Evolutionary conservation across 1,140 invertebrate species (phyloP).

Genomic region (Pseudomyrmex flavicornis): DNA sequence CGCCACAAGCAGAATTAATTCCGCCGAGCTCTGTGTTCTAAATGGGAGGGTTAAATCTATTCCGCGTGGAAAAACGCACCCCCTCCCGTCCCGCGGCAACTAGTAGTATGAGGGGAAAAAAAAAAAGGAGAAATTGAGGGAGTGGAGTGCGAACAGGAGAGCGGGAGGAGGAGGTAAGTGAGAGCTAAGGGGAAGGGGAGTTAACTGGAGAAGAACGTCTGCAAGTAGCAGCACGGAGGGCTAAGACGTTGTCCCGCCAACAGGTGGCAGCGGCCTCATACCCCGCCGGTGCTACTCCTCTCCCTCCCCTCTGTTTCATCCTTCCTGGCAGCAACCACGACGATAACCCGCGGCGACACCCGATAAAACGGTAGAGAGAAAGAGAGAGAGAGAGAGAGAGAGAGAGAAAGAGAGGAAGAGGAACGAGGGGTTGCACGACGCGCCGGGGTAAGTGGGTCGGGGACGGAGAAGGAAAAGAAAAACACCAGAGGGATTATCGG

Average conservation of each 20-base stretch:
- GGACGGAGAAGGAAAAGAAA: conserved; percentile 72
- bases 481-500: conserved; percentile 79
- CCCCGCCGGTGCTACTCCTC: conserved; percentile 45
- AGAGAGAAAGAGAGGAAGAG: conserved; percentile 42
- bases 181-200: not conserved
- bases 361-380: conserved; percentile 77
- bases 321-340: conserved; percentile 75
- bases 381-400: conserved; percentile 34
- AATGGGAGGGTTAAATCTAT: conserved; percentile 50
- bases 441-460: conserved; percentile 72
- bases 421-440: conserved; percentile 41
- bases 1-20: conserved; percentile 48
- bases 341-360: conserved; percentile 81
- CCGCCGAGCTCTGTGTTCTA: conserved; percentile 30
- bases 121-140: conserved; percentile 35
- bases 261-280: conserved; percentile 83
- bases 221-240: conserved; percentile 49
- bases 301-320: conserved; percentile 59
- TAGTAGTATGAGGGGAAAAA: conserved; percentile 44
- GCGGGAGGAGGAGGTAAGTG: not conserved
- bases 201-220: conserved; percentile 54
- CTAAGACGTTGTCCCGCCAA: conserved; percentile 80
- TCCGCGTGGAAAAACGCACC: conserved; percentile 52
- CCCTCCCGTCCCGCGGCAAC: conserved; percentile 36
- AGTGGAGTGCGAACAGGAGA: not conserved